Conservation (phyloP, 2,797 vertebrate species). For the Microctenopoma steveboyesi region DNA sequence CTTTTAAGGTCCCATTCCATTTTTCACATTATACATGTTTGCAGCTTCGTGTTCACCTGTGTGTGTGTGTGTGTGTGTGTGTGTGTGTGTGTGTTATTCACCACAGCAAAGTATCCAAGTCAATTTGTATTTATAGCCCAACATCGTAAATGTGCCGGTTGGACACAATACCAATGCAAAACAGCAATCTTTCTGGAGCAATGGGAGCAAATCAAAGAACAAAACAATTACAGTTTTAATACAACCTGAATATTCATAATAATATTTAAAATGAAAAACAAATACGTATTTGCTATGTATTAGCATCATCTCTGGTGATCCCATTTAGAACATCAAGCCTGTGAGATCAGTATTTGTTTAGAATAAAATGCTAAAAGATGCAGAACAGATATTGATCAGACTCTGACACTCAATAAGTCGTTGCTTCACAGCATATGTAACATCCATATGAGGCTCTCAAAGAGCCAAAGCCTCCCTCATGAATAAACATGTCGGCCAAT, state of each 20-base stretch:
- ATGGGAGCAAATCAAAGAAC: neutral
- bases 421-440: slow-evolving; percentile 24
- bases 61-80: no score
- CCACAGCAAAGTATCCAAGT: no score
- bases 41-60: no score
- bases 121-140: neutral
- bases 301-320: neutral
- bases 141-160: no score
- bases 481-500: slow-evolving; percentile 70
- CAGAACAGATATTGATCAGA: slow-evolving; percentile 37
- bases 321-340: neutral
- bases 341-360: slow-evolving; percentile 15
- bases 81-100: no score
- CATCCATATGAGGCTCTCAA: slow-evolving; percentile 40
- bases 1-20: no score
- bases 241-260: neutral
- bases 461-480: slow-evolving; percentile 57
- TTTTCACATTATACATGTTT: no score
- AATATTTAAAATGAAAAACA: slow-evolving; percentile 2
- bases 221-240: neutral
- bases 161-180: neutral
- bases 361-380: slow-evolving; percentile 38
- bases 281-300: neutral
- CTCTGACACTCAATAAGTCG: slow-evolving; percentile 24
- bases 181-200: neutral